Base-by-base conservation (phyloP, 2,888 invertebrate genomes). In the Chymomyza amoena region DNA sequence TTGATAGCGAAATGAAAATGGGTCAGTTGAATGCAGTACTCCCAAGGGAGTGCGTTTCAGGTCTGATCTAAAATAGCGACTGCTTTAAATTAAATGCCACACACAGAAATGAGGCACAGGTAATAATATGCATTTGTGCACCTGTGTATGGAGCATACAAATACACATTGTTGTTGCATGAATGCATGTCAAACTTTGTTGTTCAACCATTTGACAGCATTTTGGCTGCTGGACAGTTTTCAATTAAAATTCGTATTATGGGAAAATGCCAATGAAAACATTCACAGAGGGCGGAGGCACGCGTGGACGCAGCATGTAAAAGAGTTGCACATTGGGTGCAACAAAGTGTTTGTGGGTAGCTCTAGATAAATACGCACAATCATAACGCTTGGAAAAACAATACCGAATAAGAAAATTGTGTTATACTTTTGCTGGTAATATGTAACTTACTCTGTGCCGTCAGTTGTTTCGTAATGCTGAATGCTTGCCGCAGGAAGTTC, bases 401-500 rank as follows among this genome's bases (percentile, higher is more conserved):
- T 39, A 9, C 39, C 10, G 13, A 45, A 45, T 45, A 20, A 25
- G 16, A 25, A 51, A 51, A 54, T 20, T 36, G 39, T 32, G 52
- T 52, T 15, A 52, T 0, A 16, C 16, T 52, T 52, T 52, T 25
- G 28, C 36, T 32, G 6, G 32, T 32, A 54, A 10, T 56, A n/a
- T 36, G 15, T 51, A 28, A 73, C 88, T 87, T 81, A 91, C 90
- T 87, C 69, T 87, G 88, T 51, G 77, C 77, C 54, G 91, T 87
- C 70, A 92, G 71, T 69, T 91, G 90, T 89, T 90, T 91, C 86
- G 91, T 91, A 88, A 91, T 77, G 69, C 77, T 88, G 16, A 91
- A 78, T 52, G 91, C 88, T 88, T 91, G 91, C 32, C 89, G 88
- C 61, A 92, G 69, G 68, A 92, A 92, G 79, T 92, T 92, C 92